Percentiles rank a stretch among this genome's conserved stretches.
Evolutionary conservation across 2,113 vertebrate species (phyloP).

Genomic region (Catharus fuscescens): DNA sequence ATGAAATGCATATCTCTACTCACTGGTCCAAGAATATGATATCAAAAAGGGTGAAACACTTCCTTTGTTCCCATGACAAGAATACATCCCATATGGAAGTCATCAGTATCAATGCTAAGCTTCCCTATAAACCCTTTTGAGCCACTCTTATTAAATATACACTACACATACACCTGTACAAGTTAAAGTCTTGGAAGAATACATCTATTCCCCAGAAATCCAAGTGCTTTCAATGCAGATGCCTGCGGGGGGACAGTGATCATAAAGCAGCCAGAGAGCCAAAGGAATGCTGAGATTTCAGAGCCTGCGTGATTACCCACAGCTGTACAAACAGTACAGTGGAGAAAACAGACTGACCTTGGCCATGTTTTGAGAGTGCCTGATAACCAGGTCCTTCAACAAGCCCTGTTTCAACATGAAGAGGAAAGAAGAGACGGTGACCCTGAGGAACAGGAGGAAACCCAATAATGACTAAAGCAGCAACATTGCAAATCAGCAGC

Average conservation of each 20-base stretch:
- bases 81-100: slow-evolving; percentile 5
- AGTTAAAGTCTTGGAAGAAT: slow-evolving; percentile 25
- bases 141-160: slow-evolving; percentile 1
- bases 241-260: slow-evolving; percentile 36
- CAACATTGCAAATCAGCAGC: not conserved
- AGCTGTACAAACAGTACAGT: slow-evolving; percentile 66
- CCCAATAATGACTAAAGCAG: not conserved
- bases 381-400: slow-evolving; percentile 57
- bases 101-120: slow-evolving; percentile 13
- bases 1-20: not conserved
- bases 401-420: slow-evolving; percentile 26
- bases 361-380: slow-evolving; percentile 59
- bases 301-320: slow-evolving; percentile 50
- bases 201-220: slow-evolving; percentile 5
- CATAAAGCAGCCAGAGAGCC: slow-evolving; percentile 33
- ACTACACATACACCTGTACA: slow-evolving; percentile 44
- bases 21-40: not conserved
- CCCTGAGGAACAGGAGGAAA: not conserved
- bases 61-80: slow-evolving; percentile 1
- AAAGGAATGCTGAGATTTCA: slow-evolving; percentile 64
- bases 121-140: slow-evolving; percentile 28
- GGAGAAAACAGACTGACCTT: slow-evolving; percentile 65
- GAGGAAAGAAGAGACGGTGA: slow-evolving; percentile 17
- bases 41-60: not conserved
- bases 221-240: not conserved